Evolutionary conservation across 2,113 vertebrate species (phyloP).

Genomic region (Gymnogyps californianus): DNA sequence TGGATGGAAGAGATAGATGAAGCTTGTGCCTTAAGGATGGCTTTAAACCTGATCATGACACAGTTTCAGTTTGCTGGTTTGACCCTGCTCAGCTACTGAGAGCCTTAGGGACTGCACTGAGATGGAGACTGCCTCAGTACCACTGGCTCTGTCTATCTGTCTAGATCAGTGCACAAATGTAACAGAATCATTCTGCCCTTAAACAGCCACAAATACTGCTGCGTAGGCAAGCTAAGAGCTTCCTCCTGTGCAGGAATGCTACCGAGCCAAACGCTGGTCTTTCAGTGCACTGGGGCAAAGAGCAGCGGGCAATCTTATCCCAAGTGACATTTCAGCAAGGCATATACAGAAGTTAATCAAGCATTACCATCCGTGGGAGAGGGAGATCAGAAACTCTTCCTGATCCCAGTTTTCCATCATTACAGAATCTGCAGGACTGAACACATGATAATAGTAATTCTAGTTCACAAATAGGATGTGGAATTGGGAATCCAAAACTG

Average conservation of each 20-base stretch:
- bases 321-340: not conserved
- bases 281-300: not conserved
- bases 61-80: slow-evolving; percentile 33
- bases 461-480: not conserved
- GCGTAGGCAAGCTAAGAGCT: not conserved
- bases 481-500: not conserved
- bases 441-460: not conserved
- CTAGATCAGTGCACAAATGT: slow-evolving; percentile 37
- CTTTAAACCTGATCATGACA: slow-evolving; percentile 44
- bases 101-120: not conserved
- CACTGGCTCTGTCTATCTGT: slow-evolving; percentile 13
- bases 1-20: not conserved
- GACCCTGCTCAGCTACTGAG: slow-evolving; percentile 16
- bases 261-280: not conserved
- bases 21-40: slow-evolving; percentile 25
- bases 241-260: not conserved
- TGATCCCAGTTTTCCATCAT: rapidly evolving
- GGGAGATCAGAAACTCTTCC: not conserved
- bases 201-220: not conserved
- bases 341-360: not conserved
- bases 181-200: not conserved
- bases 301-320: not conserved
- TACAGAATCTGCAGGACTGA: not conserved
- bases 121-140: not conserved
- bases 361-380: not conserved